Evolutionary conservation across 2,888 invertebrate species (phyloP), one percentile per base, ranked within the genome.

Genomic region (Agrochola lychnidis): DNA sequence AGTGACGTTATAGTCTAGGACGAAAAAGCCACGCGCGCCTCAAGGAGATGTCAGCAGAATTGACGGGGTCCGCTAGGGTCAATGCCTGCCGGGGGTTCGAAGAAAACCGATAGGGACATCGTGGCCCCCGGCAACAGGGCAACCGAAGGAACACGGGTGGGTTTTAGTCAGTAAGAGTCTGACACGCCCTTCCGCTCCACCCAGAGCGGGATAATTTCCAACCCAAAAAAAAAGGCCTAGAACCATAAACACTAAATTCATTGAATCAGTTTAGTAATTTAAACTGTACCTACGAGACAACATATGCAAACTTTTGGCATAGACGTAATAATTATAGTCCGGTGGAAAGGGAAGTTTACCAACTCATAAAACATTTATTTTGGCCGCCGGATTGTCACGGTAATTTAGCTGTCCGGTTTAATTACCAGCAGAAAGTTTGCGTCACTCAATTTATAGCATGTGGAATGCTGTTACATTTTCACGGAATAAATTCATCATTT

Each of bases 351-450:
- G 78, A 80, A 57, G 81, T 80, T 78, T 64, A 73, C 25, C 1
- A 78, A 63, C 36, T 51, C 73, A 57, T 80, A 73, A 80, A 78
- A 78, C 19, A 57, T 30, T 73, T 51, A 78, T 73, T 80, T 64
- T n/a, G 48, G 22, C 51, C 14, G 81, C 16, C 63, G 63, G 81
- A 78, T 36, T 64, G 74, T 81, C 81, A 45, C 36, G 57, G 22
- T 73, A 78, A 80, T 78, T 73, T 10, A 73, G 57, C 42, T 59
- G 81, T 64, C 63, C 5, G 4, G 16, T 25, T 64, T 81, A 53
- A 73, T 78, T 70, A 57, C 0, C 4, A 14, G 36, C 63, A 51
- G 12, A 64, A 80, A 64, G 16, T 80, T 80, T 25, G 6, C 63
- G 80, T 80, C 80, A 73, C 51, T 51, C 42, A 73, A 48, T 64